phyloP scores from a whole-genome alignment of 2,113 vertebrate species.

The Aramus guarauna region DNA sequence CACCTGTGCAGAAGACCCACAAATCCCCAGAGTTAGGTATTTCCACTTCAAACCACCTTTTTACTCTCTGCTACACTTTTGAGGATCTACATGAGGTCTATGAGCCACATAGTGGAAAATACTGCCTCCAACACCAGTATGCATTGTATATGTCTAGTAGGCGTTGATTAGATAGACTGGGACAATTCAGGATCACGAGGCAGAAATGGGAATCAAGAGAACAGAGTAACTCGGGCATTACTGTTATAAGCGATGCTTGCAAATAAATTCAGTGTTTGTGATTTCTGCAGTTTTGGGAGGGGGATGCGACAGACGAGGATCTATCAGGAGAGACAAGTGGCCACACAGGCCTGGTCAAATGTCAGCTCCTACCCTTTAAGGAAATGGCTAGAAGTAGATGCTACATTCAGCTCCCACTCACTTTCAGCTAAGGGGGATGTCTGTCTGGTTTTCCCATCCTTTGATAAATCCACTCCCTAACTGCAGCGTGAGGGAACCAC shows the following conservation, averaged over 20 bases:
- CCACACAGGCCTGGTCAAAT: not conserved
- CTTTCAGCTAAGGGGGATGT: not conserved
- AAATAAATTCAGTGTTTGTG: not conserved
- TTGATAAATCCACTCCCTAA: not conserved
- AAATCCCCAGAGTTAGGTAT: not conserved
- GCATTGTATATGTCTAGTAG: no score
- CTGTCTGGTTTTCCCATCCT: not conserved
- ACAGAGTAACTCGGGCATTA: not conserved
- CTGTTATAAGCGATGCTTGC: accelerated
- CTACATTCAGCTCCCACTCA: not conserved
- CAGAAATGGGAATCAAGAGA: not conserved
- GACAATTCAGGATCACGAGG: not conserved
- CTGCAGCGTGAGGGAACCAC: not conserved
- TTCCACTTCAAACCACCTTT: not conserved
- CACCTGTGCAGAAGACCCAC: conserved; percentile 45
- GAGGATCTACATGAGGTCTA: accelerated
- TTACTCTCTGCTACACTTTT: accelerated
- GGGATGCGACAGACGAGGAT: not conserved
- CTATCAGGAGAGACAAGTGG: not conserved
- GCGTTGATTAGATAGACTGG: not conserved
- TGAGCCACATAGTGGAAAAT: not conserved
- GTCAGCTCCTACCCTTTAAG: not conserved
- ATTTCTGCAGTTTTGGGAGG: not conserved
- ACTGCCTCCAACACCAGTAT: not conserved
- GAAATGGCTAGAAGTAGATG: not conserved